These are phyloP conservation scores for Drosophila serrata DNA, from an alignment of 1,140 invertebrate genomes.

Conservation along the genomic window DNA sequence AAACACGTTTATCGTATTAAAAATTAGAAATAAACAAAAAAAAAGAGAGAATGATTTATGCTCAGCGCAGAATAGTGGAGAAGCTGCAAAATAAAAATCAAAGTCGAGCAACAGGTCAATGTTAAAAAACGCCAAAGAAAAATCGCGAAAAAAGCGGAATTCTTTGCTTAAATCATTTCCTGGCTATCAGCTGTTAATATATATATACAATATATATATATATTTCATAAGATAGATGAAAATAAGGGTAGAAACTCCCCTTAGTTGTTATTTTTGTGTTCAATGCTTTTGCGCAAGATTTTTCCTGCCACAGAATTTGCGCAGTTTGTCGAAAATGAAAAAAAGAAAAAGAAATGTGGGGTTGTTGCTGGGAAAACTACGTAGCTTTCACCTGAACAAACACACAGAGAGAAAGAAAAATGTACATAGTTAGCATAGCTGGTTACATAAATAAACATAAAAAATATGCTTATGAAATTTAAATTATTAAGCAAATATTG, in stretches of 20 bases:
- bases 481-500: conserved; percentile 3
- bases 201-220: neutral
- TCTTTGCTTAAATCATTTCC: conserved; percentile 14
- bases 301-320: conserved; percentile 60
- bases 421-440: conserved; percentile 12
- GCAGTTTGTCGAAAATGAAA: conserved; percentile 52
- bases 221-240: neutral
- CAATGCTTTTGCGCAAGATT: conserved; percentile 65
- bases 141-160: conserved; percentile 4
- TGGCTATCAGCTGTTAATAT: conserved; percentile 11
- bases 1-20: conserved; percentile 39
- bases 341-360: neutral
- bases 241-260: neutral
- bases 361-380: conserved; percentile 5
- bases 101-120: conserved; percentile 65
- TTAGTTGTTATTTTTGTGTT: conserved; percentile 43
- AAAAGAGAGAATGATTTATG: conserved; percentile 33
- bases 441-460: conserved; percentile 11
- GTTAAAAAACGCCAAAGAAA: conserved; percentile 17
- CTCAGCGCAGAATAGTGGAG: conserved; percentile 1
- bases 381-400: conserved; percentile 35
- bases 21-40: conserved; percentile 8
- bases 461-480: conserved; percentile 8
- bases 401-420: conserved; percentile 12
- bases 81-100: conserved; percentile 29